phyloP scores from a whole-genome alignment of 2,797 vertebrate genomes.

The Hoplostethus mediterraneus region DNA sequence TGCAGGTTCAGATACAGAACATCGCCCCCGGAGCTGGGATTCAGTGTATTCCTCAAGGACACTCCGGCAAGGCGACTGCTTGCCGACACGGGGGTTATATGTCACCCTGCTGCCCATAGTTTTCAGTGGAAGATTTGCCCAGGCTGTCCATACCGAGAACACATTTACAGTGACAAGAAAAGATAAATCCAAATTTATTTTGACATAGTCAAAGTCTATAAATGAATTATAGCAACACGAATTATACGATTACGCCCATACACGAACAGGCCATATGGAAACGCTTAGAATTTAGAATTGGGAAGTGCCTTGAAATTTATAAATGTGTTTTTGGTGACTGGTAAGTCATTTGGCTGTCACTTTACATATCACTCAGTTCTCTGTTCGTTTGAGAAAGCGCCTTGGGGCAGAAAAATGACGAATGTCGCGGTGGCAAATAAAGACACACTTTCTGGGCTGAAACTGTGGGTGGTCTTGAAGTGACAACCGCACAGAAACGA shows the following conservation, averaged over 20 bases:
- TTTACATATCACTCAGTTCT: conserved; percentile 60
- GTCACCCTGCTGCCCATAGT: no score
- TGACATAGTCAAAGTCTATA: conserved; percentile 24
- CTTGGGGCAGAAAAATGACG: conserved; percentile 53
- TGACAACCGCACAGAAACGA: conserved; percentile 59
- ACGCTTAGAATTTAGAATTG: conserved; percentile 55
- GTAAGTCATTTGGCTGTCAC: conserved; percentile 75
- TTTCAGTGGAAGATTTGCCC: neutral
- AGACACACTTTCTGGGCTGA: conserved; percentile 38
- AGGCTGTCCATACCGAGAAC: neutral
- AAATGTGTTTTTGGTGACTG: conserved; percentile 67
- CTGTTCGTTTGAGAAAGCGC: conserved; percentile 52
- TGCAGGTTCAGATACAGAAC: no score
- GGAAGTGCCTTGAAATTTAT: conserved; percentile 54
- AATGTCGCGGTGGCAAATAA: conserved; percentile 57
- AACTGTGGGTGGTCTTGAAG: conserved; percentile 77
- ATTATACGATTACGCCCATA: conserved; percentile 15
- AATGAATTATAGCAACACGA: conserved; percentile 25
- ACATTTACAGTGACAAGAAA: neutral
- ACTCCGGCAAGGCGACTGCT: no score
- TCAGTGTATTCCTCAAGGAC: no score
- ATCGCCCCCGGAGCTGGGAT: no score
- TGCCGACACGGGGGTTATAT: no score
- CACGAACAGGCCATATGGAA: conserved; percentile 62
- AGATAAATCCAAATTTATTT: conserved; percentile 12